Percentiles rank a stretch among this genome's conserved stretches.
Conservation (phyloP, 2,888 invertebrate genomes). For the Helobdella robusta region DNA sequence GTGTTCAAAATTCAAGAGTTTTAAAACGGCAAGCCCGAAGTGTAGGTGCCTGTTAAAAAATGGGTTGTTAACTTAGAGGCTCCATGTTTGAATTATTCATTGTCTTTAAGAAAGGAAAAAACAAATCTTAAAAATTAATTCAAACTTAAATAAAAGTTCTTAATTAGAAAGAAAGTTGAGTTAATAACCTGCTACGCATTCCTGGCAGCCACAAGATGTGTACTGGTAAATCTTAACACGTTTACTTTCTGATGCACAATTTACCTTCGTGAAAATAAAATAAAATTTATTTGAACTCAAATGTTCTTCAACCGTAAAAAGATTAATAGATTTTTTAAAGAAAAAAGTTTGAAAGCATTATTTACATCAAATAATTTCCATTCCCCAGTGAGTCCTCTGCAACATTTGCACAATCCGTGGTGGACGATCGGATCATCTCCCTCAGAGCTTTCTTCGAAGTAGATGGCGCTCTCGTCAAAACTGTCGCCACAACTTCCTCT, state of each 20-base stretch:
- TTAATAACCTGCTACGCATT: slow-evolving; percentile 4
- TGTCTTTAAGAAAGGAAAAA: too few relatives aligned
- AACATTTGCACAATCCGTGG: slow-evolving; percentile 13
- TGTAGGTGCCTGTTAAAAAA: too few relatives aligned
- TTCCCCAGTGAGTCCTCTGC: slow-evolving; percentile 8
- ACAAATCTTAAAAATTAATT: too few relatives aligned
- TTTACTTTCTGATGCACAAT: slow-evolving; percentile 4
- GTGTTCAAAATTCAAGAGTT: too few relatives aligned
- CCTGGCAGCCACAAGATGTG: slow-evolving; percentile 21
- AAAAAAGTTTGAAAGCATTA: too few relatives aligned
- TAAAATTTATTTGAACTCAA: not conserved
- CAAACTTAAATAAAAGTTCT: too few relatives aligned
- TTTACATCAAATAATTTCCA: slow-evolving; percentile 16
- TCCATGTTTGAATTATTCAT: too few relatives aligned
- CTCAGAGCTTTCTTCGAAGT: slow-evolving; percentile 6
- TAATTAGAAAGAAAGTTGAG: too few relatives aligned
- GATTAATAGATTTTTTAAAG: too few relatives aligned
- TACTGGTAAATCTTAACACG: slow-evolving; percentile 18
- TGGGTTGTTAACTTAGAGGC: too few relatives aligned
- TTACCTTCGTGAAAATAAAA: slow-evolving; percentile 9
- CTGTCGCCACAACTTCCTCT: slow-evolving; percentile 12
- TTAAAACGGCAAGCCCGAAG: too few relatives aligned
- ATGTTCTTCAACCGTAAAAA: not conserved
- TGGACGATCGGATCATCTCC: not conserved
- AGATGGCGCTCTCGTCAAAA: slow-evolving; percentile 16